phyloP scores from a whole-genome alignment of 2,797 vertebrate species.

The Selene dorsalis region DNA sequence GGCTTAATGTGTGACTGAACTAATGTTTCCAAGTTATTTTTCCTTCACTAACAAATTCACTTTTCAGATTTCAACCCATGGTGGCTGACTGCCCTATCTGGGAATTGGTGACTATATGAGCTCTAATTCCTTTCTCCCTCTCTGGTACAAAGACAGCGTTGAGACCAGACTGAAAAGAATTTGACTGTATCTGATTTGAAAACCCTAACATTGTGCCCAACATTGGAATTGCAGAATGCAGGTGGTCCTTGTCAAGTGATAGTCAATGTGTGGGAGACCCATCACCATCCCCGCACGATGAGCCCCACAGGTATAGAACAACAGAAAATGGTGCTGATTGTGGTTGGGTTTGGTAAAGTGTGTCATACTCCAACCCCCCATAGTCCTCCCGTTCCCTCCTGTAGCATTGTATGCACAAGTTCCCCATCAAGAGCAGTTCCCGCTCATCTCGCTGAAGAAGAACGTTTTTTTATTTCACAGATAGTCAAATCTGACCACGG shows the following conservation, averaged over 20 bases:
- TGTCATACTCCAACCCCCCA: conserved; percentile 37
- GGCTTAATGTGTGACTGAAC: conserved; percentile 17
- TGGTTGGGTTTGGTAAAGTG: conserved; percentile 57
- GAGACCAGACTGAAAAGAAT: conserved; percentile 49
- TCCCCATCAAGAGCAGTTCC: background rate
- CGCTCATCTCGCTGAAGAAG: background rate
- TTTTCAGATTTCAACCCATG: conserved; percentile 81
- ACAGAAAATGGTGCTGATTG: conserved; percentile 49
- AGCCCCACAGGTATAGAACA: conserved; percentile 95
- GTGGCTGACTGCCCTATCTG: conserved; percentile 68
- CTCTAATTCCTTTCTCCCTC: conserved; percentile 69
- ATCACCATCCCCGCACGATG: conserved; percentile 96
- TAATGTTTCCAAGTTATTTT: conserved; percentile 14
- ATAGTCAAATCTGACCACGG: background rate
- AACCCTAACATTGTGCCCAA: conserved; percentile 81
- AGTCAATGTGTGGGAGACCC: conserved; percentile 99
- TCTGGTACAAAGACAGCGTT: conserved; percentile 58
- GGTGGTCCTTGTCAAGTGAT: conserved; percentile 96
- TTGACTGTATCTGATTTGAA: conserved; percentile 69
- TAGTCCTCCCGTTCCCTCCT: conserved; percentile 5
- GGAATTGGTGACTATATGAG: conserved; percentile 75
- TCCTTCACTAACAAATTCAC: conserved; percentile 75
- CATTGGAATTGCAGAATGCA: conserved; percentile 93
- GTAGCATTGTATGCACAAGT: background rate
- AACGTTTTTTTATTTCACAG: background rate